Percentiles rank a stretch among this genome's conserved stretches.
These are phyloP conservation scores for Aphelocoma coerulescens DNA, from an alignment of 2,113 vertebrate species.

Conservation along the genomic window DNA sequence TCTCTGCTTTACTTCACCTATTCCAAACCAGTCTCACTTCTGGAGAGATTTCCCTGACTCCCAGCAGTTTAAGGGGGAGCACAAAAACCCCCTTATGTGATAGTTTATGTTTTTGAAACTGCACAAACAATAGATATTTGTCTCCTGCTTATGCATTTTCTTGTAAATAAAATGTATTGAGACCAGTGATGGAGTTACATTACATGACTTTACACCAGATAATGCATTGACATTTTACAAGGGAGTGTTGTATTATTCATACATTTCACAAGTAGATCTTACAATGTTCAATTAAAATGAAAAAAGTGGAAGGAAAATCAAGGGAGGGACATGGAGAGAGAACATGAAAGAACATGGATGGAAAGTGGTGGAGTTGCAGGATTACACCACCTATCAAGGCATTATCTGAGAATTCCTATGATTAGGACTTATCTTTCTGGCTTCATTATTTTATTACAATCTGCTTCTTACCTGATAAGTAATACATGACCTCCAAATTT, in stretches of 20 bases:
- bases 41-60: not conserved
- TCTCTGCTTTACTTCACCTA: slow-evolving; percentile 11
- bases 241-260: not conserved
- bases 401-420: not conserved
- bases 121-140: not conserved
- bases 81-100: not conserved
- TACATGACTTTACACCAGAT: not conserved
- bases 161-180: slow-evolving; percentile 45
- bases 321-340: not conserved
- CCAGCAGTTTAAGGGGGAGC: not conserved
- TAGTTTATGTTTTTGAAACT: not conserved
- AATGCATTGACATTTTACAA: not conserved
- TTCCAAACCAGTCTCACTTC: not conserved
- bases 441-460: not conserved
- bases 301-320: not conserved
- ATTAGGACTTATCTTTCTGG: not conserved
- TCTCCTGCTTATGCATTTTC: not conserved
- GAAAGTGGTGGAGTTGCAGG: not conserved
- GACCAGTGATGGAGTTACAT: not conserved
- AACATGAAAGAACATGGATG: not conserved
- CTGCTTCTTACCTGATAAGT: not conserved
- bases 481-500: slow-evolving; percentile 12
- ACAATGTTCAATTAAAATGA: not conserved
- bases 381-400: not conserved
- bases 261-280: not conserved